Evolutionary conservation across 2,888 invertebrate genomes (phyloP), one percentile per base, ranked within the genome.

Genomic region (Drosophila nr. perissopoda): DNA sequence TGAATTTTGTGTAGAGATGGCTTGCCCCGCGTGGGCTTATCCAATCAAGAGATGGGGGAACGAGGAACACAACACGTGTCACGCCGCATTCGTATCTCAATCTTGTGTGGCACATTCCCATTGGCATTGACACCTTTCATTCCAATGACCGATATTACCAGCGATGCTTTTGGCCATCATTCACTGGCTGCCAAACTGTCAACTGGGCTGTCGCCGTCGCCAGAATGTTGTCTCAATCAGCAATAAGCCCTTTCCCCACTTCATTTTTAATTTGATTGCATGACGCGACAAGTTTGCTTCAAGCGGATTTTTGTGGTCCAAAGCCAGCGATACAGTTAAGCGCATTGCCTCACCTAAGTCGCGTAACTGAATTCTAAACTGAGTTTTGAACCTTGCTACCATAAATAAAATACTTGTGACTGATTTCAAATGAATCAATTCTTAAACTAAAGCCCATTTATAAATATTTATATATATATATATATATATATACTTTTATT

Each of bases 201-300:
- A 40, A 45, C 45, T 16, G 21, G 4, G 8, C 45, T 33, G 61
- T 27, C 36, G 1, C n/a, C 29, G 21, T 40, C 18, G 25, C 25
- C 7, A 49, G 31, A 49, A 42, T 21, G 34, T 36, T 34, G 27
- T 53, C 25, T 57, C 57, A 58, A 68, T 49, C 36, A 65, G 45
- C 65, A 25, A 8, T 45, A 45, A 65, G 38, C 45, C 54, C 18
- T 10, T 57, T 51, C 42, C 45, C 45, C 31, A 33, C 42, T 76
- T 76, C 65, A 66, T 51, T 34, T 18, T 59, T 56, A 71, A 83
- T 83, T 83, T 82, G 75, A 80, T 83, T 74, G 77, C 60, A 80
- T 83, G 83, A 83, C 79, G 60, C 67, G 83, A 69, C 83, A 68
- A 53, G 48, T 71, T 78, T 65, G 29, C 4, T 1, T 16, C 27